A percentile compares a stretch with the other conserved stretches of the same genome.
Conservation (phyloP, 2,797 vertebrate genomes). For the Myotis daubentonii region DNA sequence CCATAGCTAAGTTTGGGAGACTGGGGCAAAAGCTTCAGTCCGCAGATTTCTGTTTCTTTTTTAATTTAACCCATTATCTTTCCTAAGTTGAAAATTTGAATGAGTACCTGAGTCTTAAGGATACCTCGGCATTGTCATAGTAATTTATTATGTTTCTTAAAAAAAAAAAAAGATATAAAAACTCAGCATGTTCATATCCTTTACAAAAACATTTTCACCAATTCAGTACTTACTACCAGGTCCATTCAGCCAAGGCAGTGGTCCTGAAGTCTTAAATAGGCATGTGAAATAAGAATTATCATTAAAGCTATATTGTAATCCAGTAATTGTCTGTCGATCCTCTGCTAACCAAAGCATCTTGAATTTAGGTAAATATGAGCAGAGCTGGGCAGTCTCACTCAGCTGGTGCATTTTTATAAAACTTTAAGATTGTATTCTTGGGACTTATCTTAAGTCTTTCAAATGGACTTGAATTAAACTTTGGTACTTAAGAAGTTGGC, state of each 20-base stretch:
- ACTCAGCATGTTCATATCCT: not conserved
- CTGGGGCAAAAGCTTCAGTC: not conserved
- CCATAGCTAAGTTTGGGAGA: not conserved
- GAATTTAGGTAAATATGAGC: not conserved
- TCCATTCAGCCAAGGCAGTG: not conserved
- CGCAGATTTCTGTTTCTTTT: conserved; percentile 19
- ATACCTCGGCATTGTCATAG: not conserved
- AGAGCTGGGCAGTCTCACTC: not conserved
- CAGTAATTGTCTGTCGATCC: not conserved
- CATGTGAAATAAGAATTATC: not conserved
- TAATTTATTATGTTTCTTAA: conserved; percentile 23
- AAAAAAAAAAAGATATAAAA: conserved; percentile 16
- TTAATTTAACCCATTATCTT: conserved; percentile 34
- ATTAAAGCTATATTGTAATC: not conserved
- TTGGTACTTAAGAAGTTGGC: conserved; percentile 55
- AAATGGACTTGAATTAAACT: conserved; percentile 21
- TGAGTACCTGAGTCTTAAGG: not conserved
- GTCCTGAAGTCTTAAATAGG: not conserved
- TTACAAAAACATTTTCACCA: conserved; percentile 27
- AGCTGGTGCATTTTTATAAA: conserved; percentile 39
- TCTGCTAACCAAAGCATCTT: not conserved
- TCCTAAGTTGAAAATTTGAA: conserved; percentile 1
- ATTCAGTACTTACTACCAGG: not conserved
- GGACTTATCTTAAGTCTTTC: conserved; percentile 21
- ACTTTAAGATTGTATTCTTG: conserved; percentile 28